These are phyloP conservation scores for Gephyroberyx darwinii DNA, from an alignment of 2,797 vertebrate genomes.

Conservation along the genomic window DNA sequence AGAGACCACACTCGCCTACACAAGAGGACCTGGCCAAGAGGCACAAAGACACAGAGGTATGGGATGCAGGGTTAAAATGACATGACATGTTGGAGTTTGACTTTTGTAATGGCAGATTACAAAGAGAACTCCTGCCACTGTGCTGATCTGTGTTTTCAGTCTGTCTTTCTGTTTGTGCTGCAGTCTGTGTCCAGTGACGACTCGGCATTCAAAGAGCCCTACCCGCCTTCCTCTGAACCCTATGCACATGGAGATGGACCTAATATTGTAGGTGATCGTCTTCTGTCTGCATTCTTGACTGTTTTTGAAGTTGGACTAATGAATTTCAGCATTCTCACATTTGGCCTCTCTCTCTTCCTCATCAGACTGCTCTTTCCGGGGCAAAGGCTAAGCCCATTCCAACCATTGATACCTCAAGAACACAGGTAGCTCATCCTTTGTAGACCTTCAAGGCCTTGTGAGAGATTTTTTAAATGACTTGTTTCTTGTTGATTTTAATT, in stretches of 20 bases:
- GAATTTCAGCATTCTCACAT: neutral
- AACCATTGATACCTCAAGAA: slow-evolving; percentile 87
- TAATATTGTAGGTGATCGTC: slow-evolving; percentile 60
- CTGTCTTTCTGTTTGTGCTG: slow-evolving; percentile 26
- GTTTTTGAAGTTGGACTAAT: neutral
- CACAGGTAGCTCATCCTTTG: slow-evolving; percentile 83
- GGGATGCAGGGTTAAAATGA: no score
- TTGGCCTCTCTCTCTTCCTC: slow-evolving; percentile 22
- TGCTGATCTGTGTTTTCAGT: neutral
- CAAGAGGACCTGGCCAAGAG: slow-evolving; percentile 81
- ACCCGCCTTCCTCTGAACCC: slow-evolving; percentile 76
- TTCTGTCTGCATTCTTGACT: neutral
- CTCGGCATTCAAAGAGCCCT: slow-evolving; percentile 83
- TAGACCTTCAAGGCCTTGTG: neutral
- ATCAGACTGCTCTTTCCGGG: slow-evolving; percentile 76
- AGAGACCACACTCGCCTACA: slow-evolving; percentile 79
- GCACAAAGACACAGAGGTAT: slow-evolving; percentile 74
- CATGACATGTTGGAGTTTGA: no score
- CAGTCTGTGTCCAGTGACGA: slow-evolving; percentile 75
- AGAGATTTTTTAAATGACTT: neutral
- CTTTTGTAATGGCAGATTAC: no score
- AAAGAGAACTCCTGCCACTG: no score
- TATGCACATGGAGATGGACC: slow-evolving; percentile 68
- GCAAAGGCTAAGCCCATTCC: slow-evolving; percentile 89
- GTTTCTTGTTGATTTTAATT: neutral